These are phyloP conservation scores for Riparia riparia DNA, from an alignment of 2,113 vertebrate genomes.

Conservation along the genomic window DNA sequence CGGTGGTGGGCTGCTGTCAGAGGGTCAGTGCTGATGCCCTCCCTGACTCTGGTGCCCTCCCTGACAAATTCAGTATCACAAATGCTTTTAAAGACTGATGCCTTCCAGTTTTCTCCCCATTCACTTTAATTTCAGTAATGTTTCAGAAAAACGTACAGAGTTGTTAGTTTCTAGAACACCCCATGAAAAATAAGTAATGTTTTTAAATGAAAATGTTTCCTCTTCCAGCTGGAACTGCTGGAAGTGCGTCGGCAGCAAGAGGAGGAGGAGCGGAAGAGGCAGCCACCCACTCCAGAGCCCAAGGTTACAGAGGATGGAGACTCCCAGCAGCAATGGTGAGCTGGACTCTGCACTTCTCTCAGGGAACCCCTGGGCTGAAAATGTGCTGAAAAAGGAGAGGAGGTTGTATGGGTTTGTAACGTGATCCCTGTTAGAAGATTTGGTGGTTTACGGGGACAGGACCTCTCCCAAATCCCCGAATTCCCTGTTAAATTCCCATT, in stretches of 20 bases:
- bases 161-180: background rate
- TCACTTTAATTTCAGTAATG: background rate
- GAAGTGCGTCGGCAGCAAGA: slow-evolving; percentile 95
- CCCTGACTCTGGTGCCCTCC: background rate
- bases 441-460: background rate
- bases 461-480: background rate
- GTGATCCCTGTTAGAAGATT: background rate
- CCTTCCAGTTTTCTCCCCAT: background rate
- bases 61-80: background rate
- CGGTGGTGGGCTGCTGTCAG: background rate
- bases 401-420: background rate
- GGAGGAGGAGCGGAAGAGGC: slow-evolving; percentile 91
- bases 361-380: background rate
- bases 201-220: background rate
- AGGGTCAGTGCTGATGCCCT: background rate
- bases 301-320: slow-evolving; percentile 79
- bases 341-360: fast-evolving
- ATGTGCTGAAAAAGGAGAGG: background rate
- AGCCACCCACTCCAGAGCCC: slow-evolving; percentile 84
- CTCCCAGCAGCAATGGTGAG: slow-evolving; percentile 87
- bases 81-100: background rate
- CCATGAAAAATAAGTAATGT: background rate
- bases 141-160: background rate
- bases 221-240: slow-evolving; percentile 88
- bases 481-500: background rate